A percentile compares a stretch with the other conserved stretches of the same genome.
Evolutionary conservation across 2,888 invertebrate species (phyloP).

Genomic region (Tetragonula carbonaria): DNA sequence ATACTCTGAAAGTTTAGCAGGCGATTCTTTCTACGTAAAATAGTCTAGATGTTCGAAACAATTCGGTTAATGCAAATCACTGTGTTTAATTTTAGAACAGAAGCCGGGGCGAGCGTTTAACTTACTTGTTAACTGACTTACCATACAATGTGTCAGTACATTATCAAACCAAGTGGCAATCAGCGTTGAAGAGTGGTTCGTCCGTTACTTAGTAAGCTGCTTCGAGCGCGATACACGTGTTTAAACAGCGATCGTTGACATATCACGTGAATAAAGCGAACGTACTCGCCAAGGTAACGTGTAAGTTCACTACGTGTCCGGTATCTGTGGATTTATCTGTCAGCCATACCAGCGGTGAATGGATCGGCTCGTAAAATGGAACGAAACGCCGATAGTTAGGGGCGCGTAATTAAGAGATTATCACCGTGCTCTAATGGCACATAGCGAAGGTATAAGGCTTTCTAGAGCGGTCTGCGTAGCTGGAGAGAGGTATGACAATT

Average conservation of each 20-base stretch:
- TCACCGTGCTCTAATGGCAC: slow-evolving; percentile 25
- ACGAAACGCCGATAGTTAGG: slow-evolving; percentile 30
- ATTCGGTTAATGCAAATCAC: too few relatives aligned
- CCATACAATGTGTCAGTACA: slow-evolving; percentile 5
- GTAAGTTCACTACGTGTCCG: slow-evolving; percentile 23
- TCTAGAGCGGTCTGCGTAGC: background rate
- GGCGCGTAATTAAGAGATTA: slow-evolving; percentile 53
- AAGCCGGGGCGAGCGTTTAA: too few relatives aligned
- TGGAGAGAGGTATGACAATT: background rate
- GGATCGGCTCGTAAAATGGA: slow-evolving; percentile 23
- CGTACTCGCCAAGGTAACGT: slow-evolving; percentile 22
- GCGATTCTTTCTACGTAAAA: too few relatives aligned
- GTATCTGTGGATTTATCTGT: slow-evolving; percentile 47
- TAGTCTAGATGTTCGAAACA: too few relatives aligned
- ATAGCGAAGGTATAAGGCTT: background rate
- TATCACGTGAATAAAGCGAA: slow-evolving; percentile 40
- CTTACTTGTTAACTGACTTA: too few relatives aligned
- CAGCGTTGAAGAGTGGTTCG: slow-evolving; percentile 17
- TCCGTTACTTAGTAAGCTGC: slow-evolving; percentile 36
- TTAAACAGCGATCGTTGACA: slow-evolving; percentile 37
- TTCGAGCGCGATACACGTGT: slow-evolving; percentile 39
- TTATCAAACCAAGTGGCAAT: slow-evolving; percentile 45
- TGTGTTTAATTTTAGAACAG: too few relatives aligned
- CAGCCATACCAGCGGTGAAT: slow-evolving; percentile 6
- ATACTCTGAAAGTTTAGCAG: too few relatives aligned